Percentiles rank a stretch among this genome's conserved stretches.
phyloP scores from a whole-genome alignment of 2,797 vertebrate species.

The Apogon talboti region DNA sequence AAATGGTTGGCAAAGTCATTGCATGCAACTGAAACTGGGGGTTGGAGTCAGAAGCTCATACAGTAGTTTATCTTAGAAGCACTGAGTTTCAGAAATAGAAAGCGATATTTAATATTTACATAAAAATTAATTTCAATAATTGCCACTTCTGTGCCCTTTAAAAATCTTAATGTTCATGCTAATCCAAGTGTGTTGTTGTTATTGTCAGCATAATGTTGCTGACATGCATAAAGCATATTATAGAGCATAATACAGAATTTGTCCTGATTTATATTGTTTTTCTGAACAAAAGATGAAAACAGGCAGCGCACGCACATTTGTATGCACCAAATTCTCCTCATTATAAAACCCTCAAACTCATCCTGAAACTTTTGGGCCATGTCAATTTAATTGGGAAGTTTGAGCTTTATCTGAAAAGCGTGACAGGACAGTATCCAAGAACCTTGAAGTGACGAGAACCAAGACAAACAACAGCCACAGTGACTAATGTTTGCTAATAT shows the following conservation, averaged over 20 bases:
- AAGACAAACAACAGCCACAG: conserved; percentile 42
- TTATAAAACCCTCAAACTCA: conserved; percentile 49
- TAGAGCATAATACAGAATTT: neutral
- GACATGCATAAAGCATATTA: neutral
- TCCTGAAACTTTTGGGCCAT: conserved; percentile 73
- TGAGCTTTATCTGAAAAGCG: conserved; percentile 45
- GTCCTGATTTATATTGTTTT: neutral
- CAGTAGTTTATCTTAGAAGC: no score
- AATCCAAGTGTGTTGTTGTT: no score
- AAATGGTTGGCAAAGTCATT: conserved; percentile 50
- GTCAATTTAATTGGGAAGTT: conserved; percentile 81
- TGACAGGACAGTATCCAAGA: conserved; percentile 52
- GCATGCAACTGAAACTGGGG: conserved; percentile 36
- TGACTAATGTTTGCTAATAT: conserved; percentile 64
- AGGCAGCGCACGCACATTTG: conserved; percentile 14
- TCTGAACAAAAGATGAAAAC: conserved; percentile 9
- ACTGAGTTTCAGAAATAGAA: conserved; percentile 1
- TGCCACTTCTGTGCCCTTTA: neutral
- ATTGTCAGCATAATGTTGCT: no score
- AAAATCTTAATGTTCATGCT: neutral
- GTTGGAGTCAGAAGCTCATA: conserved; percentile 30
- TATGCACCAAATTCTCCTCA: conserved; percentile 35
- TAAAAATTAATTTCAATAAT: conserved; percentile 6
- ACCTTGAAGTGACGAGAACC: conserved; percentile 57
- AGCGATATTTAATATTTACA: conserved; percentile 29